phyloP scores from a whole-genome alignment of 2,888 invertebrate genomes.

The Anaspis maculata region DNA sequence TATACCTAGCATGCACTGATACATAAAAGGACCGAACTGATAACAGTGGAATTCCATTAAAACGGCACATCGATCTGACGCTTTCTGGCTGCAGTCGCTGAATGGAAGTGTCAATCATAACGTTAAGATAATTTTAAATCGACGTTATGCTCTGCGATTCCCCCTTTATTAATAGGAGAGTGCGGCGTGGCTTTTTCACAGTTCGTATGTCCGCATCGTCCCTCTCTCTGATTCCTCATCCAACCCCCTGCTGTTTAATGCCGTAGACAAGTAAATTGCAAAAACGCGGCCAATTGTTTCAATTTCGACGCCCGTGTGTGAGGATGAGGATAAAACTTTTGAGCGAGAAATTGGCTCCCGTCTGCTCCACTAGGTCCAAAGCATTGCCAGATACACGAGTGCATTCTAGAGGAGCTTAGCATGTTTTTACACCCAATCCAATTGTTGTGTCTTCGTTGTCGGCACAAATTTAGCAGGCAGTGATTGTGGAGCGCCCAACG shows the following conservation, averaged over 20 bases:
- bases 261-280: neutral
- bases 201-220: no score
- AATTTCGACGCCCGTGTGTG: no score
- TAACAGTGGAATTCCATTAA: slow-evolving; percentile 38
- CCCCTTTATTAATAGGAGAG: slow-evolving; percentile 13
- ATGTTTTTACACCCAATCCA: slow-evolving; percentile 23
- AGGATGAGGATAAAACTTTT: no score
- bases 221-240: neutral
- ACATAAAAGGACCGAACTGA: slow-evolving; percentile 15
- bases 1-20: no score
- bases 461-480: slow-evolving; percentile 29
- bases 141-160: slow-evolving; percentile 21
- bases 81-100: slow-evolving; percentile 25
- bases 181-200: no score
- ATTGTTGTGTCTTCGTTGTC: slow-evolving; percentile 25
- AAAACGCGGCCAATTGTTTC: no score
- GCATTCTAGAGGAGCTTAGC: slow-evolving; percentile 1
- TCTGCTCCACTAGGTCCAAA: no score
- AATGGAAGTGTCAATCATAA: slow-evolving; percentile 39
- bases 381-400: no score
- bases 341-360: no score
- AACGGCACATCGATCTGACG: slow-evolving; percentile 14
- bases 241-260: neutral
- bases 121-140: slow-evolving; percentile 38
- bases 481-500: slow-evolving; percentile 35